Base-by-base conservation (phyloP, 92 coral and sea anemone genomes). In the Siderastrea siderea region DNA sequence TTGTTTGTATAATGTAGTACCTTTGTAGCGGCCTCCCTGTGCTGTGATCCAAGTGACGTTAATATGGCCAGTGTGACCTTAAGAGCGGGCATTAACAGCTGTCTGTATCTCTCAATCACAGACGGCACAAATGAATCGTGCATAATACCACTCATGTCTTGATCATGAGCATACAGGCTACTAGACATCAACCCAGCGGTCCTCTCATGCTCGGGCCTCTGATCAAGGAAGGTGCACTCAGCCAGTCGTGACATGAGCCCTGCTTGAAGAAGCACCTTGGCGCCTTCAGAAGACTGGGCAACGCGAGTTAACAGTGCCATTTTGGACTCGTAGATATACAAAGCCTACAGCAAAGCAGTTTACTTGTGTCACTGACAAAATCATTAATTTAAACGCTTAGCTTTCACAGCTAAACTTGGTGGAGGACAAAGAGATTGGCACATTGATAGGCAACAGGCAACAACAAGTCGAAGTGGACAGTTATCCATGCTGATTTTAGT, bases 261-360 rank as follows among this genome's bases (percentile, higher is more conserved):
- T 14, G 96, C 82, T 85, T 95, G 95, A 53, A 97, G 87, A 72
- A 97, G 95, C 43, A 93, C 96, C 38, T 95, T 93, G 19, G 99
- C 97, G 2, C 99, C 99, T 80, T 97, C 97, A 70, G 94, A 59
- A 9, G 98, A 77, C 91, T 98, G 98, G 7, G 99, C 98, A 63
- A 98, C 92, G 54, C 98, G 95, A 38, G 98, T 90, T 11, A 98
- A 85, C 7, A 98, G 92, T 19, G 98, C 98, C 99, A 98, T 98
- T 74, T 95, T 98, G 43, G 98, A 98, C 85, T 98, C 99, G 79
- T 98, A 98, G 82, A 94, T 95, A 77, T 95, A 98, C 9, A 98
- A 94, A 12, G 98, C 96, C 90, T 84, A 52, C 6, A 52, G 16
- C 11, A 51, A 74, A 54, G 19, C 3, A 15, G 43, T 0, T 19